Conservation (phyloP, 2,113 vertebrate species). For the Suncus etruscus region DNA sequence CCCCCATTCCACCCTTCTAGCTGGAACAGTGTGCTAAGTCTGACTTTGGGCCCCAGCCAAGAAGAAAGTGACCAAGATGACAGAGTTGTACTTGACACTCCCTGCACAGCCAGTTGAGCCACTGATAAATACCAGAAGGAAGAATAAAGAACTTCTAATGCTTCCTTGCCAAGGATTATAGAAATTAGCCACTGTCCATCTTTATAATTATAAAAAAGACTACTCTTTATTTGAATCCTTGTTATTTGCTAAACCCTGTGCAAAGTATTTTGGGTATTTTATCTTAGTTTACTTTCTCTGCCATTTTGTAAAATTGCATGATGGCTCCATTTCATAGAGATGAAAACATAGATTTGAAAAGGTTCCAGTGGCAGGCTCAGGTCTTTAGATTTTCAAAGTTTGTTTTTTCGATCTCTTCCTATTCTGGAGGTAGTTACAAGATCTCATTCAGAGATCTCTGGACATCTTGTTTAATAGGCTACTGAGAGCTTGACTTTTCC, state of each 20-base stretch:
- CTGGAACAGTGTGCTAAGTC: background rate
- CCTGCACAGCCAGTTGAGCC: background rate
- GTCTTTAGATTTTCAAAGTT: slow-evolving; percentile 18
- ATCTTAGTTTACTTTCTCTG: slow-evolving; percentile 38
- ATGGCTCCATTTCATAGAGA: slow-evolving; percentile 19
- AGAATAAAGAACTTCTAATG: slow-evolving; percentile 3
- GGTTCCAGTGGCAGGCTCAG: background rate
- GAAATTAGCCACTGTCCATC: background rate
- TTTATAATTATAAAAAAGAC: slow-evolving; percentile 36
- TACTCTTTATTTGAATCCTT: slow-evolving; percentile 29
- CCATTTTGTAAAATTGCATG: background rate
- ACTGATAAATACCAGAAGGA: slow-evolving; percentile 45
- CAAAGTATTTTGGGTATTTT: background rate
- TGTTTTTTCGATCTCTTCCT: slow-evolving; percentile 22
- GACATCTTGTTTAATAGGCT: background rate
- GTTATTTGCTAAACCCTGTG: background rate
- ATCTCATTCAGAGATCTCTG: background rate
- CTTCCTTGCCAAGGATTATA: background rate
- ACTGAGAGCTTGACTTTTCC: background rate
- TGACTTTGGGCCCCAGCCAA: slow-evolving; percentile 20
- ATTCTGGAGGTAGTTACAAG: background rate
- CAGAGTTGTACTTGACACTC: slow-evolving; percentile 15
- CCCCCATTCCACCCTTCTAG: background rate
- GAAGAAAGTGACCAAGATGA: slow-evolving; percentile 34
- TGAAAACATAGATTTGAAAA: slow-evolving; percentile 21